Percentiles rank a stretch among this genome's conserved stretches.
Conservation (phyloP, 1,140 invertebrate species). For the Temnothorax longispinosus region DNA sequence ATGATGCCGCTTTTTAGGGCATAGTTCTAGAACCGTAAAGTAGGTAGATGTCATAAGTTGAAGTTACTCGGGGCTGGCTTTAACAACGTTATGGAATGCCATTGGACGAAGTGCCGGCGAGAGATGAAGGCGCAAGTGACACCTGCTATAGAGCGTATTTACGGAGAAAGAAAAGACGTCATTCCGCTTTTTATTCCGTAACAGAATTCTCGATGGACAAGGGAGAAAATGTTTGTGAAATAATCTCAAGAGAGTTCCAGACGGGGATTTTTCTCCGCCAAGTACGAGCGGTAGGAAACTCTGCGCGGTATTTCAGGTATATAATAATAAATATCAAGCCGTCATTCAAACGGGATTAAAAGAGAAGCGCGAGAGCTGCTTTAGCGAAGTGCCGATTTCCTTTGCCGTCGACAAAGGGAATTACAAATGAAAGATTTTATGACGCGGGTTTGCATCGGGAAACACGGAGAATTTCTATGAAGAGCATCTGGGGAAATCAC, state of each 20-base stretch:
- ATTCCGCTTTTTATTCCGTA: slow-evolving; percentile 12
- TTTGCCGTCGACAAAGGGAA: slow-evolving; percentile 21
- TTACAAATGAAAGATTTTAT: slow-evolving; percentile 21
- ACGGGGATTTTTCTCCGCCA: slow-evolving; percentile 6
- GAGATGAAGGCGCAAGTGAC: slow-evolving; percentile 56
- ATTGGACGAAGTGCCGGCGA: neutral
- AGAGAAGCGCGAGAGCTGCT: slow-evolving; percentile 31
- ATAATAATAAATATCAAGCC: slow-evolving; percentile 1
- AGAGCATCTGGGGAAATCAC: slow-evolving; percentile 28
- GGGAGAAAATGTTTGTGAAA: neutral
- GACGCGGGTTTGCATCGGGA: slow-evolving; percentile 19
- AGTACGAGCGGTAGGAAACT: neutral
- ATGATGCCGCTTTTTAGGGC: neutral
- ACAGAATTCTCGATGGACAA: neutral
- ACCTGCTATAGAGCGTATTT: slow-evolving; percentile 36
- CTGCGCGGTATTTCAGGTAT: neutral
- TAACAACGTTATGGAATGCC: slow-evolving; percentile 56
- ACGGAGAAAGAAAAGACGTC: slow-evolving; percentile 19
- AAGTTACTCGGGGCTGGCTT: slow-evolving; percentile 33
- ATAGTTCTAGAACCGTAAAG: slow-evolving; percentile 56
- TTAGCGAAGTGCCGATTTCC: neutral
- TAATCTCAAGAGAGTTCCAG: neutral
- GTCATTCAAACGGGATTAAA: slow-evolving; percentile 45
- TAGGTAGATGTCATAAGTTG: slow-evolving; percentile 52
- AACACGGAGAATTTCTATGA: slow-evolving; percentile 28